These are phyloP conservation scores for Apotomis turbidana DNA, from an alignment of 2,888 invertebrate genomes.

Conservation along the genomic window DNA sequence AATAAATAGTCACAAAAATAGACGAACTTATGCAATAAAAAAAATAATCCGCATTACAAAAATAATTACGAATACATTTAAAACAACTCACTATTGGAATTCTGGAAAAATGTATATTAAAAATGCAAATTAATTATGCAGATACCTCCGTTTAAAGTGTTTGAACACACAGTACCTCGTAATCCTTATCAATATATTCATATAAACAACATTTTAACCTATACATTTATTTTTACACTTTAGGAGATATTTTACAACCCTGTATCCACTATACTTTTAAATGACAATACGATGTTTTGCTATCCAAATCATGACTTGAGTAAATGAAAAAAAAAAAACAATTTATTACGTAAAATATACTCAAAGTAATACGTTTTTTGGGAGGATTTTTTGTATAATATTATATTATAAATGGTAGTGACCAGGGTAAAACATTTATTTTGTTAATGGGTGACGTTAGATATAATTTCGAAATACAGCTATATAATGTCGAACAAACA, in stretches of 20 bases:
- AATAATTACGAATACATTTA: conserved; percentile 68
- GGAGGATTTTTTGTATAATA: not conserved
- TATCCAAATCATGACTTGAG: conserved; percentile 59
- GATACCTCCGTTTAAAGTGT: conserved; percentile 66
- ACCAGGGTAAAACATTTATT: not conserved
- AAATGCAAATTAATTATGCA: conserved; percentile 76
- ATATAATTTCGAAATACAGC: conserved; percentile 43
- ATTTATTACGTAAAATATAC: conserved; percentile 6
- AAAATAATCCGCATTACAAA: conserved; percentile 47
- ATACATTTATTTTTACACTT: conserved; percentile 75
- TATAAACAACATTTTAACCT: conserved; percentile 80
- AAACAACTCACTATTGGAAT: conserved; percentile 66
- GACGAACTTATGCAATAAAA: conserved; percentile 48
- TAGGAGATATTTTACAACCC: conserved; percentile 84
- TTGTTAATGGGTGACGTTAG: not conserved
- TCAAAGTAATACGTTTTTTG: conserved; percentile 5
- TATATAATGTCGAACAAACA: conserved; percentile 47
- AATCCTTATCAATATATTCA: conserved; percentile 77
- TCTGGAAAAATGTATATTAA: conserved; percentile 56
- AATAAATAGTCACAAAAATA: conserved; percentile 44
- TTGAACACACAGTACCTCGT: conserved; percentile 71
- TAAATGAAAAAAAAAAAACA: conserved; percentile 15
- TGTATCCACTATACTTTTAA: conserved; percentile 81
- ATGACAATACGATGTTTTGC: conserved; percentile 70
- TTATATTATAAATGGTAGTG: not conserved